These are phyloP conservation scores for Mesorhabditis sp. DNA, from an alignment of 2,888 invertebrate genomes.

Conservation along the genomic window DNA sequence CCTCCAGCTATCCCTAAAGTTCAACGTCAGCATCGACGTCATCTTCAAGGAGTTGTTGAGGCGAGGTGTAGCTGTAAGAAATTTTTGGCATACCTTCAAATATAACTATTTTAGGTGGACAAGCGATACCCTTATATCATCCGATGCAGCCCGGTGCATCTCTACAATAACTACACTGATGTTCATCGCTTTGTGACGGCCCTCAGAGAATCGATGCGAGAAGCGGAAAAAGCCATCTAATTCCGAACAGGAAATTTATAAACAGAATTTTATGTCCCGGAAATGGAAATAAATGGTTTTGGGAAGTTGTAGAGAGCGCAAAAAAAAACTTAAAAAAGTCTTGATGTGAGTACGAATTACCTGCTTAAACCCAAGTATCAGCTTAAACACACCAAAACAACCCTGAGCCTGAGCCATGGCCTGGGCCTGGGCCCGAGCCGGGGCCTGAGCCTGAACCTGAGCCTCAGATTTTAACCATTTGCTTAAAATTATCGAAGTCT, in stretches of 20 bases:
- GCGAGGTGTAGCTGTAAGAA: slow-evolving; percentile 63
- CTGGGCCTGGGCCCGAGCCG: no score
- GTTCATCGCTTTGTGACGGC: slow-evolving; percentile 42
- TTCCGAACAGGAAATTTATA: neutral
- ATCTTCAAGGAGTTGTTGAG: slow-evolving; percentile 62
- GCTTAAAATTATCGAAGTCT: no score
- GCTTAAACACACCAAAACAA: no score
- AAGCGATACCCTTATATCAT: slow-evolving; percentile 63
- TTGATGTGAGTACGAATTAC: no score
- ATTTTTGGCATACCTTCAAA: neutral
- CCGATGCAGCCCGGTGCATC: slow-evolving; percentile 63
- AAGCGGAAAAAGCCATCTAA: neutral
- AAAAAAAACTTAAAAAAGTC: no score
- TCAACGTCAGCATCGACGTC: slow-evolving; percentile 59
- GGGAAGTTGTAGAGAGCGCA: no score
- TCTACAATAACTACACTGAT: slow-evolving; percentile 63
- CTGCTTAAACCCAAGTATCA: no score
- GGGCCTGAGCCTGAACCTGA: no score
- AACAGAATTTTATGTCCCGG: no score
- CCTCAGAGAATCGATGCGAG: slow-evolving; percentile 22
- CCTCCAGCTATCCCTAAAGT: slow-evolving; percentile 60
- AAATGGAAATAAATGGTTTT: no score
- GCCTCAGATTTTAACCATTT: no score
- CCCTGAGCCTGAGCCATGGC: no score
- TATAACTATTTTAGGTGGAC: slow-evolving; percentile 60